Evolutionary conservation across 2,797 vertebrate species (phyloP), one percentile per base, ranked within the genome.

Genomic region (Gallinago solitaria): DNA sequence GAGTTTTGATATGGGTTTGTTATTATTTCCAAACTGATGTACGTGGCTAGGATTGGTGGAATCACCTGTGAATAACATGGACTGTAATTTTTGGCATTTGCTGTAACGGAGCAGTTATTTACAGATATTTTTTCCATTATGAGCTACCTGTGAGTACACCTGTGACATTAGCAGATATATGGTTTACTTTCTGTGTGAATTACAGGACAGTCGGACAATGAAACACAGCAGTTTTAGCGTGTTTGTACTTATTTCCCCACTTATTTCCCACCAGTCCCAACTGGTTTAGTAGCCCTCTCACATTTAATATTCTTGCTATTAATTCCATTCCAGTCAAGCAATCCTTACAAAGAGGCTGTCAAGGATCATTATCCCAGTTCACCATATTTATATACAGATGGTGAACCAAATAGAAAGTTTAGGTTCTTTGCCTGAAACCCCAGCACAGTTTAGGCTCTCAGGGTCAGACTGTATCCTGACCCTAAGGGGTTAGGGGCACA

Each of bases 71-170:
- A 93, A 73, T 61, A 94, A 78, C 90, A 59, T 1, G 12, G 82
- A 13, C 65, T 87, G 83, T 80, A 96, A 89, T 95, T 95, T 93
- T 89, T 82, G 93, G 90, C 53, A 70, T 95, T 95, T 96, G 60
- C 68, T 87, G 68, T 90, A 95, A 95, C 45, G 68, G 88, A 95
- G 75, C 68, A 75, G 92, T 92, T 96, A 93, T 93, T 95, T 97
- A 89, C 78, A 69, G 92, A 61, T 92, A 57, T 86, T 87, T 95
- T 96, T 93, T 87, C 90, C 83, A 89, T 93, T 89, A 78, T 45
- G 71, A 83, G 43, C 93, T 93, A 37, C n/a, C 83, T 94, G 87
- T 5, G 23, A 95, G 76, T 77, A 75, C 87, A 95, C 90, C 94
- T 95, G 93, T n/a, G 53, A 61, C 71, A 83, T 87, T 83, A 95